Evolutionary conservation across 2,113 vertebrate species (phyloP).

Genomic region (Abramis brama): DNA sequence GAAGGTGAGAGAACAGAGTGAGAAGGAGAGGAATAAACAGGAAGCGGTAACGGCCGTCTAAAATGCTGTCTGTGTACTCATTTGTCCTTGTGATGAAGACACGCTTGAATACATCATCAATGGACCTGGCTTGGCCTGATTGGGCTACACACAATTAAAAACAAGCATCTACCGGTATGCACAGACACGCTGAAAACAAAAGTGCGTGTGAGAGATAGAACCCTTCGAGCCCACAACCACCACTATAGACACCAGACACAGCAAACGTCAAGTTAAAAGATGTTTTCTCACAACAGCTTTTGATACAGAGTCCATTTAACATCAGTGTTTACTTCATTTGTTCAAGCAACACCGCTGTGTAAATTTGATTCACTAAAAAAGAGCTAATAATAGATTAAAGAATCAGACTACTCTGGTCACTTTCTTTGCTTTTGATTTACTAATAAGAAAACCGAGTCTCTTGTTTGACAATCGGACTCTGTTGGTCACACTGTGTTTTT

Average conservation of each 20-base stretch:
- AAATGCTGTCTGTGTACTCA: neutral
- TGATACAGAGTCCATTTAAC: neutral
- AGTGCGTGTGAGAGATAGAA: neutral
- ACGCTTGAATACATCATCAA: conserved; percentile 34
- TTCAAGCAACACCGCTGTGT: neutral
- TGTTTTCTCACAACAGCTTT: neutral
- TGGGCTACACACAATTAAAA: conserved; percentile 22
- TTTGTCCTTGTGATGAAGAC: conserved; percentile 46
- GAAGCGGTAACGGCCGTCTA: neutral
- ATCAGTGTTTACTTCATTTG: neutral
- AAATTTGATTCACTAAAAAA: neutral
- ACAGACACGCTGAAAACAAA: neutral
- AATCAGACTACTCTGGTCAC: neutral
- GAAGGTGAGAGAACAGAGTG: neutral
- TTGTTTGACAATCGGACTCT: neutral
- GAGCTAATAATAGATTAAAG: neutral
- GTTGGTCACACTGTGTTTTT: neutral
- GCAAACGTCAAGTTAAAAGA: neutral
- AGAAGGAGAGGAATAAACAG: conserved; percentile 10
- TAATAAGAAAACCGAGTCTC: neutral
- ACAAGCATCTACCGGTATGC: neutral
- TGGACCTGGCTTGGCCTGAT: neutral
- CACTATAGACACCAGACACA: neutral
- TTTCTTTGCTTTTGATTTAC: neutral
- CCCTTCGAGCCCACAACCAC: neutral